Base-by-base conservation (phyloP, 1,140 invertebrate species). In the Drosophila mayri region DNA sequence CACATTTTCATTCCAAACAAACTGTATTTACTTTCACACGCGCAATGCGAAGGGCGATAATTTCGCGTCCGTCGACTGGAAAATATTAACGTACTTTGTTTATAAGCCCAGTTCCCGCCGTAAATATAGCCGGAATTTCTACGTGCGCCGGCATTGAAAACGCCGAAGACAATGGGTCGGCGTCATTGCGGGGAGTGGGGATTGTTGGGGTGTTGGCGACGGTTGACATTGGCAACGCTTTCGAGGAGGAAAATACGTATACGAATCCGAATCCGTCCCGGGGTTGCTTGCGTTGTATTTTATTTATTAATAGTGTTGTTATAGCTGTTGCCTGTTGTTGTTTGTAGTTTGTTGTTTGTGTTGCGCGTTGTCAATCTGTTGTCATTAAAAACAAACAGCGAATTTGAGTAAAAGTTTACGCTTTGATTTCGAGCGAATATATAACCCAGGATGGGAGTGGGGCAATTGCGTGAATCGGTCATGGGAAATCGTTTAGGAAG, bases 181-280 rank as follows among this genome's bases (percentile, higher is more conserved):
- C 28, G 62, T 41, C 52, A 55, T 37, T 0, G 32, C 20, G 52
- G 43, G 25, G 40, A 40, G 49, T 35, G 47, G 35, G 81, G 85
- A 55, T 84, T 88, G 84, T 88, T 88, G 77, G 84, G 84, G 84
- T 88, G 82, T 81, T 66, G 58, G 59, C 62, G 65, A 62, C 77
- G 86, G 85, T 90, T 90, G 85, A 90, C 86, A 90, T 90, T 90
- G 85, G 85, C 85, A 90, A 90, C 85, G 66, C 43, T 14, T 58
- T 28, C 25, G 22, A 54, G 40, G 28, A 40, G 35, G 44, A 35
- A 37, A 46, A 41, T 46, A 20, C 46, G 22, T 10, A 28, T 25
- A 16, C 25, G 59, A 46, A n/a, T n/a, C 64, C 64, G 40, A 37
- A 38, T 43, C 65, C 40, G 35, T 25, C 43, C 32, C 22, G 57